Evolutionary conservation across 2,888 invertebrate genomes (phyloP).

Genomic region (Pristionchus exspectatus): DNA sequence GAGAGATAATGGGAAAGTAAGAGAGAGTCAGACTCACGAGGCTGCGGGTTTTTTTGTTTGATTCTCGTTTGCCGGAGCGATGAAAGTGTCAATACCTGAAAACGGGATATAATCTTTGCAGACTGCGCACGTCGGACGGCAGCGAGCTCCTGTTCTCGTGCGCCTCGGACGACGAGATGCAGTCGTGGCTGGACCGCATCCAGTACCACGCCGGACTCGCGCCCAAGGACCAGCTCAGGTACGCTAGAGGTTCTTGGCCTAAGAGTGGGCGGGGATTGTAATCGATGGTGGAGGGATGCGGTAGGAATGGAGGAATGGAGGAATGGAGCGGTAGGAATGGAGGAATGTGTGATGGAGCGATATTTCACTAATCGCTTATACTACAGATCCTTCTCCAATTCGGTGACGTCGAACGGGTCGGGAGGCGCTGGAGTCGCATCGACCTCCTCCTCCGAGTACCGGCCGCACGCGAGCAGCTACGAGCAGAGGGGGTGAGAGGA

Average conservation of each 20-base stretch:
- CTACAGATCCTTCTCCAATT: conserved; percentile 54
- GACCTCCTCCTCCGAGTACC: conserved; percentile 22
- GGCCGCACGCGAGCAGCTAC: conserved; percentile 39
- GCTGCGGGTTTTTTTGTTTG: no score
- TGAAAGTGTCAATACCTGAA: no score
- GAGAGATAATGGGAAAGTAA: no score
- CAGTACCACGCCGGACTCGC: conserved; percentile 93
- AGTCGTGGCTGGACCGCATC: conserved; percentile 84
- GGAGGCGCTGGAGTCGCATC: conserved; percentile 16
- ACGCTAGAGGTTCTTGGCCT: background rate
- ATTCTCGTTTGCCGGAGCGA: no score
- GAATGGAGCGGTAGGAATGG: background rate
- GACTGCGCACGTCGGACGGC: conserved; percentile 90
- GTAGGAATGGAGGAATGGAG: background rate
- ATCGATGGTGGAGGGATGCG: background rate
- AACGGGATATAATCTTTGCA: conserved; percentile 69
- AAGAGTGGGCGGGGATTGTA: background rate
- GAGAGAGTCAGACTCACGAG: no score
- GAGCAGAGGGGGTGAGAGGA: conserved; percentile 2
- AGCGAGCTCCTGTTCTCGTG: conserved; percentile 94
- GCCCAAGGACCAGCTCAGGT: conserved; percentile 81
- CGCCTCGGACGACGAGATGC: conserved; percentile 84
- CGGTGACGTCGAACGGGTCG: conserved; percentile 42
- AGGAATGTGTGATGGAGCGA: background rate
- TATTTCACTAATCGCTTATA: background rate